Evolutionary conservation across 2,888 invertebrate genomes (phyloP), one percentile per base, ranked within the genome.

Genomic region (Cephalotes varians): DNA sequence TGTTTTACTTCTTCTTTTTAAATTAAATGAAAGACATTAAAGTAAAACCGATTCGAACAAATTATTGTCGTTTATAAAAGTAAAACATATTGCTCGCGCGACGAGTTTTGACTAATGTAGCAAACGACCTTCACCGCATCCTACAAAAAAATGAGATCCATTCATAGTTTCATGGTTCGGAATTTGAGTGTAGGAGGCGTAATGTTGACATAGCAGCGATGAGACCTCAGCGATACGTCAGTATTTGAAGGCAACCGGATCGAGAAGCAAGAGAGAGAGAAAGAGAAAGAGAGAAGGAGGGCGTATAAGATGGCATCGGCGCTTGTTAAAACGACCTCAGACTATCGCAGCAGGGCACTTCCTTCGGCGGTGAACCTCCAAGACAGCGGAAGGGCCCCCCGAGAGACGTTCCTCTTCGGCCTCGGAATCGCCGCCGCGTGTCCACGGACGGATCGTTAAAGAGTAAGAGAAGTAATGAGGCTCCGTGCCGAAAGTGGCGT

Each of bases 401-500:
- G 64, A 51, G 40, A 69, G 77, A 69, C 12, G 82, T 62, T 80
- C 76, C 83, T 69, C 87, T 84, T 73, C 76, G 83, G 74, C 74
- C 83, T 88, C 85, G 85, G 86, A 88, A 90, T 89, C 91, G 84
- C 91, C 88, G 83, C 89, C 88, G 84, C 90, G 86, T 89, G 87
- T 91, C 91, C 91, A 60, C 77, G 91, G 90, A 91, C 91, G 91
- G 89, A 91, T 92, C 91, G 90, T 92, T 92, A 91, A 92, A 92
- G 87, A 87, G 89, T 85, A 89, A 84, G 90, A 88, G 87, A 90
- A 90, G 85, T 90, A 90, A 89, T 89, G 87, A 56, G 77, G 85
- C 83, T 88, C 85, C 85, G 56, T 85, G 90, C 87, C 89, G 84
- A 89, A 89, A 89, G 73, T 90, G 88, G 86, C 86, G 87, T 88